Conservation (phyloP, 2,113 vertebrate genomes). For the Ranitomeya variabilis region DNA sequence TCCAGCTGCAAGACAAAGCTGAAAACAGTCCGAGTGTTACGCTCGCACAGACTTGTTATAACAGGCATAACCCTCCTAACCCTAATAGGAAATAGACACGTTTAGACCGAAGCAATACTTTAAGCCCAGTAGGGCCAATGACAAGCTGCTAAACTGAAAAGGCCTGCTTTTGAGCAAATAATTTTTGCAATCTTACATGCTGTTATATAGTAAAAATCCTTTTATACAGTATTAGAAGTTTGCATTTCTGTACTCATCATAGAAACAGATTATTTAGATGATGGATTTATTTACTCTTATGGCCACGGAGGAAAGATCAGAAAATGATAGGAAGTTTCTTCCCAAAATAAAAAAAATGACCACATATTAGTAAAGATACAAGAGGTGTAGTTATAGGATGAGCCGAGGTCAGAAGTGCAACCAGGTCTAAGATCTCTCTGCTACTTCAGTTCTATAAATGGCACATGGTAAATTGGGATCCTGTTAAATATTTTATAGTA, state of each 20-base stretch:
- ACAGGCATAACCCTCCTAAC: not conserved
- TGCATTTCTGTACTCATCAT: not conserved
- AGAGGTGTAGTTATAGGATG: too few relatives aligned
- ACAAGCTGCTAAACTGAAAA: not conserved
- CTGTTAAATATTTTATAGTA: too few relatives aligned
- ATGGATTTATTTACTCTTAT: not conserved
- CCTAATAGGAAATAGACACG: too few relatives aligned
- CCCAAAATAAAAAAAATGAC: not conserved
- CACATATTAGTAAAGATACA: too few relatives aligned
- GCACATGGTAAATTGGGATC: too few relatives aligned
- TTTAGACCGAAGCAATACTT: not conserved
- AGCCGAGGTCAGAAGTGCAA: too few relatives aligned
- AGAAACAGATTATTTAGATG: not conserved
- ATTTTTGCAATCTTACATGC: not conserved
- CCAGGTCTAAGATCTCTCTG: too few relatives aligned
- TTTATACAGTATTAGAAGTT: not conserved
- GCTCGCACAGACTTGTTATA: not conserved
- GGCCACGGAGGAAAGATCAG: not conserved
- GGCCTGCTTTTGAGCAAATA: not conserved
- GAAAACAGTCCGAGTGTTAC: not conserved
- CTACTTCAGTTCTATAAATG: too few relatives aligned
- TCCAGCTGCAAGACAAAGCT: conserved; percentile 39
- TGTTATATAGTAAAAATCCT: not conserved
- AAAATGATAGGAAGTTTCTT: not conserved
- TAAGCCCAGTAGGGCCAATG: not conserved